Base-by-base conservation (phyloP, 2,797 vertebrate genomes). In the Crenuchus spilurus region DNA sequence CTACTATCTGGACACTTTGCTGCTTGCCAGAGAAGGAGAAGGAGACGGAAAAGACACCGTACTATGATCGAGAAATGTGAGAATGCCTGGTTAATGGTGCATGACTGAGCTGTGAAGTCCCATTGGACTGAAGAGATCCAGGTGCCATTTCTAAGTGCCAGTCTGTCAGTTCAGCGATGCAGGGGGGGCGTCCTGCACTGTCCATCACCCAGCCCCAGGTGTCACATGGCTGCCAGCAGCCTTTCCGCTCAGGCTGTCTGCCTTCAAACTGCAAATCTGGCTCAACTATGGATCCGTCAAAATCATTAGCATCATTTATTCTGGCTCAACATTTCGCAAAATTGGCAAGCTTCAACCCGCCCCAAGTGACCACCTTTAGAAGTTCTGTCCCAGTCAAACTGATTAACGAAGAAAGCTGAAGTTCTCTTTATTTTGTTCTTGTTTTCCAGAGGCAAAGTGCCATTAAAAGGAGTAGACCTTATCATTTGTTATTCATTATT, bases 301-400 rank as follows among this genome's bases (percentile, higher is more conserved):
- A 54, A 54, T 77, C 82, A 84, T 89, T 86, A 83, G 77, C 83
- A 62, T 83, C 80, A 66, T 54, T 90, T 79, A 82, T 88, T 84
- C 83, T 63, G 58, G 8, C 24, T 16, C 18, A 7, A 9, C 13
- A 10, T 14, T 31, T 13, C 7, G 22, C 24, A 22, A 1, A 37
- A 6, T 18, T 41, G 8, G 13, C 20, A 22, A 51, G 51, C 39
- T 57, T 77, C 57, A 51, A 20, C 8, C 55, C 22, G n/a, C 66
- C 37, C 52, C 24, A 37, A 42, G 28, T 48, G 24, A n/a, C 37
- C 30, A 42, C 74, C 28, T 44, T n/a, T 16, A 10, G 37, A 75
- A 48, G 58, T 58, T 75, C 52, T 18, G 37, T 55, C 37, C 18
- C 6, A n/a, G 48, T 24, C 33, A 33, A 20, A 14, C 11, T 60